Evolutionary conservation across 2,888 invertebrate species (phyloP).

Genomic region (Campoplex nolae): DNA sequence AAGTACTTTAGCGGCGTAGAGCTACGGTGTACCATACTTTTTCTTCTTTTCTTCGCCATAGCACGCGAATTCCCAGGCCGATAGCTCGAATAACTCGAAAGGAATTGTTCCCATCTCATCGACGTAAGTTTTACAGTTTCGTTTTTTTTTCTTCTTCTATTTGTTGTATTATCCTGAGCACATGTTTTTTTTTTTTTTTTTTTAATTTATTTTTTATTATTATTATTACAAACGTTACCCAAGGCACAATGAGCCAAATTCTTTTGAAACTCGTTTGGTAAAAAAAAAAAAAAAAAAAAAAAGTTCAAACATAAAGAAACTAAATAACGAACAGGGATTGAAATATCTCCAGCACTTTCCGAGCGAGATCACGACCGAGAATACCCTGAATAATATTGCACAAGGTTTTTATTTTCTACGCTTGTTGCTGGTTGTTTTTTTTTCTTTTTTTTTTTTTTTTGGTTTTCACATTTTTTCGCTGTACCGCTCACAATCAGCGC

Average conservation of each 20-base stretch:
- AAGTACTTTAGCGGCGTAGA: constrained; percentile 2
- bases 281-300: neutral
- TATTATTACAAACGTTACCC: neutral
- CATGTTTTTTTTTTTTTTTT: neutral
- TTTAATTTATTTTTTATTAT: neutral
- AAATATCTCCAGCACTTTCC: neutral
- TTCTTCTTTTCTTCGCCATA: neutral
- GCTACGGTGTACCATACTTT: constrained; percentile 11
- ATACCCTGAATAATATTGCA: neutral
- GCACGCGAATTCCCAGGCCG: neutral
- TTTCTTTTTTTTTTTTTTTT: neutral
- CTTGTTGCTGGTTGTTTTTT: neutral
- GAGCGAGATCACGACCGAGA: neutral
- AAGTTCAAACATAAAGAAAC: neutral
- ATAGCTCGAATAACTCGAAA: neutral
- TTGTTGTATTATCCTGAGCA: neutral
- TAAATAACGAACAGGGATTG: neutral
- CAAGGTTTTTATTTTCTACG: neutral
- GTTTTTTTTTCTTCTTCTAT: neutral
- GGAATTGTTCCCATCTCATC: constrained; percentile 1
- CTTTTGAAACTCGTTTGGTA: neutral
- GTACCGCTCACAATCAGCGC: neutral
- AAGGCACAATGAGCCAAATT: neutral
- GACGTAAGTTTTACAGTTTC: neutral
- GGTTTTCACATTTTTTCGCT: neutral